phyloP scores from a whole-genome alignment of 2,888 invertebrate species.

The Schizotus pectinicornis region DNA sequence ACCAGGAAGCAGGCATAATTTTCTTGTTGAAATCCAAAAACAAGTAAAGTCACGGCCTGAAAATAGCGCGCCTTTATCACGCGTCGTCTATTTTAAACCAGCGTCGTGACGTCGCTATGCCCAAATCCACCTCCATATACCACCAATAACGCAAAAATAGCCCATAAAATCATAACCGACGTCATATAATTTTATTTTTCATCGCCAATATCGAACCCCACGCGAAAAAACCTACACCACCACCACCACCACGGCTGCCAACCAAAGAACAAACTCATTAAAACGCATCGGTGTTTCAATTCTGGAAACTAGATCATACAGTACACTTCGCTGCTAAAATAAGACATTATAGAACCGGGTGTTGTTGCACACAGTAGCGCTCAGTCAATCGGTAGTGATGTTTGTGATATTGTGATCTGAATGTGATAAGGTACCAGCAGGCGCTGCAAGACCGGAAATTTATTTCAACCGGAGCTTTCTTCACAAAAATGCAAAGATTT shows the following conservation, averaged over 20 bases:
- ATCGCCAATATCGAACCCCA: constrained; percentile 19
- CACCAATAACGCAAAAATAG: constrained; percentile 9
- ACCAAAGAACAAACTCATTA: constrained; percentile 28
- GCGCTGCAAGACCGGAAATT: too few species aligned
- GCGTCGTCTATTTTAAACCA: constrained; percentile 13
- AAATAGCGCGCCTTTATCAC: not conserved
- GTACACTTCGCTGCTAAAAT: constrained; percentile 27
- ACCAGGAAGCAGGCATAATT: too few species aligned
- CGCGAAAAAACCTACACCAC: constrained; percentile 17
- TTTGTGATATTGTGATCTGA: constrained; percentile 25
- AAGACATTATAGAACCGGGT: constrained; percentile 24
- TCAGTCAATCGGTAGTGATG: constrained; percentile 11
- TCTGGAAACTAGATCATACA: constrained; percentile 31
- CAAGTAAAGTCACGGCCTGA: too few species aligned
- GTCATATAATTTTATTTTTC: constrained; percentile 22
- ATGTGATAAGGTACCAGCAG: not conserved
- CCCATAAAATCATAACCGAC: constrained; percentile 11
- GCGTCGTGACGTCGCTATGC: too few species aligned
- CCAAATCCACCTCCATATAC: not conserved
- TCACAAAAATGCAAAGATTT: too few species aligned
- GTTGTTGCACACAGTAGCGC: constrained; percentile 18
- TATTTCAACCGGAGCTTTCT: too few species aligned
- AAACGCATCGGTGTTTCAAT: constrained; percentile 27
- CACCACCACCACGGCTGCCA: constrained; percentile 18
- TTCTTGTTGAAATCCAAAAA: too few species aligned